These are phyloP conservation scores for Hippocampus zosterae DNA, from an alignment of 2,113 vertebrate species.

Conservation along the genomic window DNA sequence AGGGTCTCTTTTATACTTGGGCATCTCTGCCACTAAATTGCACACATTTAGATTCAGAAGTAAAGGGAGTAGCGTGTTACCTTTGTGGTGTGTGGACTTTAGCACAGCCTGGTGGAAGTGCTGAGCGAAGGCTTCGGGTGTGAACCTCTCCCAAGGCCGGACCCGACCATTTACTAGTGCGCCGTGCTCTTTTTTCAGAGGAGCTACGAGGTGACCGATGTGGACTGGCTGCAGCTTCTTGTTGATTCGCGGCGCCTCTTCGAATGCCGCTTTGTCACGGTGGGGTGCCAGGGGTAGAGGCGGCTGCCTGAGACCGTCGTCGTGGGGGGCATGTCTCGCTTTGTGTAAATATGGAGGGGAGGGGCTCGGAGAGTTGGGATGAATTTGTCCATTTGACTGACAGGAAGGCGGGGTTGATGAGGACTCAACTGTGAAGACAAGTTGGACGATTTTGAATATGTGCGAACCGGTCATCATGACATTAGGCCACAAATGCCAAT, in stretches of 20 bases:
- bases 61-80: conserved; percentile 54
- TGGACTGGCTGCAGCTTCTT: conserved; percentile 78
- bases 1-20: too few species aligned
- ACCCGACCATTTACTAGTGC: conserved; percentile 80
- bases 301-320: conserved; percentile 68
- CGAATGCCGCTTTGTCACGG: conserved; percentile 69
- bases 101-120: conserved; percentile 96
- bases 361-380: conserved; percentile 64
- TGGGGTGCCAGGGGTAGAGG: conserved; percentile 27
- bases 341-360: conserved; percentile 69
- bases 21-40: conserved; percentile 28
- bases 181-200: conserved; percentile 74
- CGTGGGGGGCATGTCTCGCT: conserved; percentile 48
- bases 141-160: conserved; percentile 87
- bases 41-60: too few species aligned
- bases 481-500: background rate
- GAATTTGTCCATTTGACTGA: conserved; percentile 53
- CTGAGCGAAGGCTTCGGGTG: conserved; percentile 90
- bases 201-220: conserved; percentile 62
- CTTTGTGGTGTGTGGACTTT: conserved; percentile 96
- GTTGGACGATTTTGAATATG: background rate
- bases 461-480: too few species aligned
- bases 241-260: conserved; percentile 51
- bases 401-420: conserved; percentile 25
- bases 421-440: conserved; percentile 42